These are phyloP conservation scores for Ditylenchus dipsaci DNA, from an alignment of 1,140 invertebrate species.

Conservation along the genomic window DNA sequence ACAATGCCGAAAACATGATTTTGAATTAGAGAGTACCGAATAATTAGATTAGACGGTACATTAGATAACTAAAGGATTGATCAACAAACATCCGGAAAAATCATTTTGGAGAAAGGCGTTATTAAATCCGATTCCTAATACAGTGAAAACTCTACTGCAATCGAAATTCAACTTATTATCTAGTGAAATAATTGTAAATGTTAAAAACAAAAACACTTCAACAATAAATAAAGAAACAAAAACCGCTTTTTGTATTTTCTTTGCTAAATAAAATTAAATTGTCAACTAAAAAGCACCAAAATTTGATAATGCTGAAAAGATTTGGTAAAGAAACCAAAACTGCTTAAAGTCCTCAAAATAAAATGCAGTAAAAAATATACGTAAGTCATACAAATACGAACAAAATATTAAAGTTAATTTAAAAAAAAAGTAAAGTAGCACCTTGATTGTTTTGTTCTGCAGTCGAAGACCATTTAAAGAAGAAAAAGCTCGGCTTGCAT, in stretches of 20 bases:
- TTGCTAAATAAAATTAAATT: not conserved
- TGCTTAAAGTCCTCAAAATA: constrained; percentile 23
- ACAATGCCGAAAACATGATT: too few species aligned
- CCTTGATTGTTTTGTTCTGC: constrained; percentile 99
- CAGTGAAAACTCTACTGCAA: too few species aligned
- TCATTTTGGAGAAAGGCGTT: too few species aligned
- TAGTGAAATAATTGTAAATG: too few species aligned
- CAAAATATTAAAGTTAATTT: not conserved
- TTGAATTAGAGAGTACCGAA: too few species aligned
- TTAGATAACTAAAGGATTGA: too few species aligned
- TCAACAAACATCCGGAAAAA: too few species aligned
- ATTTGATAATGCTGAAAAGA: not conserved
- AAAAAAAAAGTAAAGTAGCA: constrained; percentile 57
- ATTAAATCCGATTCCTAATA: too few species aligned
- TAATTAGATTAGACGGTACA: too few species aligned
- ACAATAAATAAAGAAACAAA: not conserved
- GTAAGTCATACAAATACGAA: constrained; percentile 21
- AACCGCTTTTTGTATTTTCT: not conserved
- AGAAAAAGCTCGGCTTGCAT: constrained; percentile 94
- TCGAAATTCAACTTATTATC: too few species aligned
- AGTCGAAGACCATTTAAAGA: constrained; percentile 90
- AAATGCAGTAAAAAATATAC: constrained; percentile 35
- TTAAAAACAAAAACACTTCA: not conserved
- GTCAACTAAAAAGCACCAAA: not conserved
- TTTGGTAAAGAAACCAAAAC: not conserved